phyloP scores from a whole-genome alignment of 2,888 invertebrate species.

The Rhagium mordax region DNA sequence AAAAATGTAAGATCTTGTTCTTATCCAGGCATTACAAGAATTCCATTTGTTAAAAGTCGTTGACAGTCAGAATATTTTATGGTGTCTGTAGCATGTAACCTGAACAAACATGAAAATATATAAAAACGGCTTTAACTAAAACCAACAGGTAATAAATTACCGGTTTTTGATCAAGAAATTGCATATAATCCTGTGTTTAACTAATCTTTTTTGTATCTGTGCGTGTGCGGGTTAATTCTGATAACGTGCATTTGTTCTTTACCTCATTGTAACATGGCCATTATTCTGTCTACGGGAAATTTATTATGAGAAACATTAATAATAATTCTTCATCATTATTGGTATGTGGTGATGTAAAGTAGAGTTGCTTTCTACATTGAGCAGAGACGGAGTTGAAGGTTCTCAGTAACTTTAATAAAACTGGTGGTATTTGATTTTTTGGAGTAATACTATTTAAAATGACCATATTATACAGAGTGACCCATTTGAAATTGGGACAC shows the following conservation, averaged over 20 bases:
- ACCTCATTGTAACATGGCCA: slow-evolving; percentile 38
- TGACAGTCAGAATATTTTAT: slow-evolving; percentile 56
- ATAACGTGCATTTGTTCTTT: slow-evolving; percentile 50
- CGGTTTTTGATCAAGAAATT: slow-evolving; percentile 54
- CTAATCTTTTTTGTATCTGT: slow-evolving; percentile 50
- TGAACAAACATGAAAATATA: slow-evolving; percentile 51
- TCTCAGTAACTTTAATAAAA: too few relatives aligned
- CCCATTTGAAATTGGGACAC: too few relatives aligned
- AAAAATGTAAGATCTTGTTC: not conserved
- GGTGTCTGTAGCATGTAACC: slow-evolving; percentile 49
- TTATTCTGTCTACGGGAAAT: slow-evolving; percentile 41
- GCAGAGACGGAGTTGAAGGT: not conserved
- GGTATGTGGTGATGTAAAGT: not conserved
- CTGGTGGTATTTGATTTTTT: too few relatives aligned
- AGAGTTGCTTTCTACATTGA: not conserved
- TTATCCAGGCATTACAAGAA: slow-evolving; percentile 39
- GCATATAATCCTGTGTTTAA: slow-evolving; percentile 46
- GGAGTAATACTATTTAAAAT: too few relatives aligned
- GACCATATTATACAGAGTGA: too few relatives aligned
- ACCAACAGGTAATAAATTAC: slow-evolving; percentile 52
- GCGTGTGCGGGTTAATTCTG: slow-evolving; percentile 47
- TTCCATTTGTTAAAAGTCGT: slow-evolving; percentile 53
- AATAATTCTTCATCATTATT: not conserved
- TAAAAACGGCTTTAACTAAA: slow-evolving; percentile 49
- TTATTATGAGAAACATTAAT: slow-evolving; percentile 33